Base-by-base conservation (phyloP, 2,888 invertebrate species). In the Drosophila villosipedis region DNA sequence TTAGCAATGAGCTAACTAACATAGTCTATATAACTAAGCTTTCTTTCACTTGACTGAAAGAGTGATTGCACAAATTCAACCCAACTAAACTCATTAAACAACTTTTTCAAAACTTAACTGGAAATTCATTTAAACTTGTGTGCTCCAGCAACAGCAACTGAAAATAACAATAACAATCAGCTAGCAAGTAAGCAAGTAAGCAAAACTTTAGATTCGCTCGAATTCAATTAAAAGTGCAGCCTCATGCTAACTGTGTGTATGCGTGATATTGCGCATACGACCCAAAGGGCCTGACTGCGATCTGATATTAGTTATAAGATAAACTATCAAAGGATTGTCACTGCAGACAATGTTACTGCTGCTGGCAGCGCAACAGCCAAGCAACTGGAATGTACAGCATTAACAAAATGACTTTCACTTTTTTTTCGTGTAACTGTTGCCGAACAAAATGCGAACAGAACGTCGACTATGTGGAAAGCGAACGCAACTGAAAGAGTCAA, bases 231-330 rank as follows among this genome's bases (percentile, higher is more conserved):
- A 82, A 84, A 84, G 52, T 82, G 87, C 84, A 70, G 73, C 62
- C 84, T 84, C 84, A 87, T 78, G 72, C 30, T 25, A 9, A 41
- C 71, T 58, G 60, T 68, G 60, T 59, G 84, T 84, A 84, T 85
- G 77, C 89, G 76, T 88, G 72, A 90, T 85, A 82, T 88, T 88
- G 77, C 89, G 73, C 58, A 90, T 90, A 85, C 84, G 86, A 68
- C 73, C 74, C 73, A 70, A 22, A 73, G 82, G 73, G 68, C 73
- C 66, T 43, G 47, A 28, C 14, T 39, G 33, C 35, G 28, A 81
- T 61, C 68, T 72, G 78, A 82, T 82, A 73, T 64, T 64, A 61
- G 54, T 71, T 50, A 53, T 63, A 68, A 65, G 43, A 53, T 43
- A 43, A 61, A 54, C 78, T 78, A 78, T 70, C 73, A 79, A 82